Evolutionary conservation across 2,888 invertebrate species (phyloP).

Genomic region (Diplazon laetatorius): DNA sequence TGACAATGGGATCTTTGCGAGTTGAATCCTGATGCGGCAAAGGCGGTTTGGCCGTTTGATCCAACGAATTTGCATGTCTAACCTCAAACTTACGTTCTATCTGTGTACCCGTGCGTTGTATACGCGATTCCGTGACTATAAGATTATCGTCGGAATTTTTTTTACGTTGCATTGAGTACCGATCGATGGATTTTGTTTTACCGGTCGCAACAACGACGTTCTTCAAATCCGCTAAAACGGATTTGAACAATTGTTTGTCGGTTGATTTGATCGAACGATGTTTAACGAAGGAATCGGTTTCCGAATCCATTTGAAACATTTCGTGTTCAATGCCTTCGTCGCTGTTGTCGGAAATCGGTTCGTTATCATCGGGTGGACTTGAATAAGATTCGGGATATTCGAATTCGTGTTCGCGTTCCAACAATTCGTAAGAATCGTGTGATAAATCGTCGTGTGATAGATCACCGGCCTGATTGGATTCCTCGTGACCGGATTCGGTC

Average conservation of each 20-base stretch:
- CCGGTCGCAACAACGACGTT: slow-evolving; percentile 69
- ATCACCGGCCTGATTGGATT: slow-evolving; percentile 86
- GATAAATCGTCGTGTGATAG: slow-evolving; percentile 93
- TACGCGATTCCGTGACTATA: slow-evolving; percentile 77
- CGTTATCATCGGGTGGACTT: slow-evolving; percentile 78
- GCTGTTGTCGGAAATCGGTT: slow-evolving; percentile 76
- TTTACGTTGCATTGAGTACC: slow-evolving; percentile 72
- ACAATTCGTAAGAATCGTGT: slow-evolving; percentile 93
- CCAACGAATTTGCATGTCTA: slow-evolving; percentile 73
- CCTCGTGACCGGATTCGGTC: slow-evolving; percentile 86
- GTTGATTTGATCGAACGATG: slow-evolving; percentile 76
- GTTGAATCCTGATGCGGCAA: slow-evolving; percentile 75
- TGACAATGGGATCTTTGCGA: slow-evolving; percentile 76
- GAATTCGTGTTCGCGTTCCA: slow-evolving; percentile 86
- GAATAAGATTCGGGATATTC: slow-evolving; percentile 81
- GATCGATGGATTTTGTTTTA: slow-evolving; percentile 74
- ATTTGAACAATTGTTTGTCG: slow-evolving; percentile 76
- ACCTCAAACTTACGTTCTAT: slow-evolving; percentile 78
- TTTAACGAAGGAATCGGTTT: slow-evolving; percentile 80
- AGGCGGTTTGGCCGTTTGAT: slow-evolving; percentile 66
- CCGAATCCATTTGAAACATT: slow-evolving; percentile 88
- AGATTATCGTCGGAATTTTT: slow-evolving; percentile 68
- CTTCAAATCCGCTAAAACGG: slow-evolving; percentile 77
- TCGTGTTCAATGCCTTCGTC: slow-evolving; percentile 86
- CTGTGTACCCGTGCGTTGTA: slow-evolving; percentile 77